Evolutionary conservation across 2,797 vertebrate species (phyloP), one percentile per base, ranked within the genome.

Genomic region (Gadopsis marmoratus): DNA sequence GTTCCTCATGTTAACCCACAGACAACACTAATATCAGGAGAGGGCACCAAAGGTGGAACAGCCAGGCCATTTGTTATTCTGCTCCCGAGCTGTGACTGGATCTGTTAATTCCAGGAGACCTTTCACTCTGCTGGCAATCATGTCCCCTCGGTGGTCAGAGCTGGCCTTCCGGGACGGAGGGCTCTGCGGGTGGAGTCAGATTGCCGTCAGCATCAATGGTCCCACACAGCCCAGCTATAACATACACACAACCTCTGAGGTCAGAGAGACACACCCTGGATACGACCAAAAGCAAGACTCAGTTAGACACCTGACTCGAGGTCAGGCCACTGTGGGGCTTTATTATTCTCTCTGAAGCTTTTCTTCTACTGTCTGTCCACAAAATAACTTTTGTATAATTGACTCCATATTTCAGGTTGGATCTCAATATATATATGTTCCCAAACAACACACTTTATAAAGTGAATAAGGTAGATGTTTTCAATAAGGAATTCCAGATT

Each of bases 1-100:
- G 66, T 78, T 84, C 83, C 67, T 80, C 74, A 60, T 56, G 64
- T 51, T 56, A 29, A 61, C 81, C 76, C 74, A 55, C 60, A 50
- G 83, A 74, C 53, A 82, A 71, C 53, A 65, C 33, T 78, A 82
- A 74, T 51, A 88, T 80, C 43, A 81, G 72, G 7, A 65, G 74
- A 64, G 55, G 58, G 47, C 54, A 58, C 70, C 77, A 9, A 29
- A 55, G 13, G 80, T 47, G 78, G 81, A 79, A 26, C 47, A 2
- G 37, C 43, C 17, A 16, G 76, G 45, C 65, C 72, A 33, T 86
- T 88, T 92, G 87, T 88, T 92, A 79, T 91, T 85, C 75, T 58
- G 66, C 66, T 74, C 63, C 50, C 69, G 69, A 8, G 66, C 87
- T 78, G 80, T 51, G 79, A 83, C 73, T 54, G n/a, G 79, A 80